Conservation (phyloP, 2,113 vertebrate species). For the Equus quagga region DNA sequence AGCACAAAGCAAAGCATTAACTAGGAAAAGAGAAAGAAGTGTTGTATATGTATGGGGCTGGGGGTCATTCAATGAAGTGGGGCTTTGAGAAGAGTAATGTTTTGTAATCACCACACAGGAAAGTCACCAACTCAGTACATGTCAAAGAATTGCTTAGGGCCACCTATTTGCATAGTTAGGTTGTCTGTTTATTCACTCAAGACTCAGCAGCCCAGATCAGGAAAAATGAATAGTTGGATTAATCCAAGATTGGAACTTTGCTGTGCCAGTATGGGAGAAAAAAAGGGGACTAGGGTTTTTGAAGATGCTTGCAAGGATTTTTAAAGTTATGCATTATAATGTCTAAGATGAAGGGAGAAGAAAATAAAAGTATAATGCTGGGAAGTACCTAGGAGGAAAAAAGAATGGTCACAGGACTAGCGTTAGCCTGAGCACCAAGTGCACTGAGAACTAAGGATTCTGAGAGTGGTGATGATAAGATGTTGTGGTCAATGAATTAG, state of each 20-base stretch:
- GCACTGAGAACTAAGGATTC: not conserved
- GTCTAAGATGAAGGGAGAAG: not conserved
- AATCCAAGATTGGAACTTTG: not conserved
- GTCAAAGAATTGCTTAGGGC: not conserved
- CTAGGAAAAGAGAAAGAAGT: not conserved
- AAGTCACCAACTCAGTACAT: not conserved
- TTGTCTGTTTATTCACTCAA: conserved; percentile 5
- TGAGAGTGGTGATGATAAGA: not conserved
- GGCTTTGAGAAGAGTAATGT: not conserved
- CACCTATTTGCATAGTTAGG: not conserved
- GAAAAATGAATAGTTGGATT: not conserved
- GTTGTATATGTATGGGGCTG: not conserved
- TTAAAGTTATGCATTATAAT: not conserved
- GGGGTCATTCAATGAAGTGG: not conserved
- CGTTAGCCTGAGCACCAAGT: not conserved
- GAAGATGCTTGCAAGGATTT: not conserved
- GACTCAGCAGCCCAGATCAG: not conserved
- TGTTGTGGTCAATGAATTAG: not conserved
- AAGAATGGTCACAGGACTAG: not conserved
- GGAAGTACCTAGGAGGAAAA: not conserved
- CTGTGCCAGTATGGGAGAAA: not conserved
- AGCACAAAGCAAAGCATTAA: conserved; percentile 7
- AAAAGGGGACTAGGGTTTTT: not conserved
- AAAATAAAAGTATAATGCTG: not conserved
- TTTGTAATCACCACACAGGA: not conserved